Percentiles rank a stretch among this genome's conserved stretches.
Conservation (phyloP, 2,888 invertebrate species). For the Nomada flava region DNA sequence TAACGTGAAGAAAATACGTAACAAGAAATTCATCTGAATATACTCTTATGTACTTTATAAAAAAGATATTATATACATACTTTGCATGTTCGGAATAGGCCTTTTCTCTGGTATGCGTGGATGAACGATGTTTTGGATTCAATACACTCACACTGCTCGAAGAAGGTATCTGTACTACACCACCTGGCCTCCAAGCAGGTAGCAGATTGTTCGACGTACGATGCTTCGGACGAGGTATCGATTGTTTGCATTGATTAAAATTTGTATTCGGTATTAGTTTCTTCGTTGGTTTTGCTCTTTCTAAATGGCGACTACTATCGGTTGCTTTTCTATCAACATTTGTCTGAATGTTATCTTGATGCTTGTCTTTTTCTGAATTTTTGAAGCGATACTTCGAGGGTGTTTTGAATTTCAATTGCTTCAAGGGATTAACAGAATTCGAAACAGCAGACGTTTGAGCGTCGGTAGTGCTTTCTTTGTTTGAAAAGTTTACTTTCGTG, state of each 20-base stretch:
- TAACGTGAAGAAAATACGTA: background rate
- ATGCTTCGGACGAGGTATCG: slow-evolving; percentile 11
- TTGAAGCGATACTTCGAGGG: background rate
- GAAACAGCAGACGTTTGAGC: slow-evolving; percentile 20
- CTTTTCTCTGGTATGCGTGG: slow-evolving; percentile 21
- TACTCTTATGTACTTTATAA: too few relatives aligned
- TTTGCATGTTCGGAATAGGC: background rate
- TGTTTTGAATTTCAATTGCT: slow-evolving; percentile 5
- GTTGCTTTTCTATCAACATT: slow-evolving; percentile 8
- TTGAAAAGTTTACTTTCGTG: background rate
- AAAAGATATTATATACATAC: slow-evolving; percentile 16
- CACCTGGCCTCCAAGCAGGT: slow-evolving; percentile 63
- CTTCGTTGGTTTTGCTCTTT: slow-evolving; percentile 2
- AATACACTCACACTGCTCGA: slow-evolving; percentile 40
- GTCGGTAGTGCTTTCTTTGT: slow-evolving; percentile 6
- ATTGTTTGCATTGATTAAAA: slow-evolving; percentile 30
- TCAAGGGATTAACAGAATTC: background rate
- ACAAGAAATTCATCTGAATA: too few relatives aligned
- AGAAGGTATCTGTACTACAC: slow-evolving; percentile 36
- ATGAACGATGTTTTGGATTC: slow-evolving; percentile 23
- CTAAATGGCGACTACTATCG: background rate
- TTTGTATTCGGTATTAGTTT: background rate
- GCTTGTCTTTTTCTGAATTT: background rate
- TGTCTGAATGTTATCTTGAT: background rate
- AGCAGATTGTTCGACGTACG: slow-evolving; percentile 18